phyloP scores from a whole-genome alignment of 2,888 invertebrate species.

The Ischnus inquisitorius region DNA sequence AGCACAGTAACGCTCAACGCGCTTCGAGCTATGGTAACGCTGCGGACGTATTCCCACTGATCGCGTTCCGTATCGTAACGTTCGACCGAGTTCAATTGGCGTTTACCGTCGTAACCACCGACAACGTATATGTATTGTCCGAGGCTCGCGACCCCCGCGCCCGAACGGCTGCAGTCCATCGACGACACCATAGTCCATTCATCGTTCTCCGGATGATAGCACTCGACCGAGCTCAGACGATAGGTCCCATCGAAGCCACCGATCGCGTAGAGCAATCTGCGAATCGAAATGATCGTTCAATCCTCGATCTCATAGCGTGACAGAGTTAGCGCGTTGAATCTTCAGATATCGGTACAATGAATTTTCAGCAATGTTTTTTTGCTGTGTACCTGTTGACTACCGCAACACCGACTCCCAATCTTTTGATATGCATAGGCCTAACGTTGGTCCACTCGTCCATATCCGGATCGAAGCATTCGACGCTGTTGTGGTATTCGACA shows the following conservation, averaged over 20 bases:
- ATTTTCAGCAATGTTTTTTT: constrained; percentile 71
- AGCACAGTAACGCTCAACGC: constrained; percentile 95
- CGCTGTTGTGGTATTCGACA: constrained; percentile 93
- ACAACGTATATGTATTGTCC: constrained; percentile 96
- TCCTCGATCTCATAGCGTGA: background rate
- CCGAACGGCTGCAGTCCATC: constrained; percentile 93
- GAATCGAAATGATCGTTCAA: constrained; percentile 24
- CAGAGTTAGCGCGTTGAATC: too few relatives aligned
- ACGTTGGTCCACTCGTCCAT: constrained; percentile 93
- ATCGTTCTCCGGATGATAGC: constrained; percentile 97
- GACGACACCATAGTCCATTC: constrained; percentile 93
- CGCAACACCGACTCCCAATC: constrained; percentile 93
- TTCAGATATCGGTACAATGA: too few relatives aligned
- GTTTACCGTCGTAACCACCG: constrained; percentile 96
- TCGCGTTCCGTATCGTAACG: constrained; percentile 94
- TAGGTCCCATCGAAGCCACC: constrained; percentile 95
- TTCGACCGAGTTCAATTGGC: constrained; percentile 94
- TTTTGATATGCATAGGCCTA: constrained; percentile 91
- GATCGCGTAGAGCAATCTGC: constrained; percentile 90
- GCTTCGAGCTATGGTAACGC: constrained; percentile 93
- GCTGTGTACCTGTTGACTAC: constrained; percentile 90
- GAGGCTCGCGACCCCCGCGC: constrained; percentile 94
- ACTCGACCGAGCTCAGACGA: constrained; percentile 93
- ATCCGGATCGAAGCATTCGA: constrained; percentile 96
- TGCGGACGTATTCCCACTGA: constrained; percentile 92